Conservation (phyloP, 2,797 vertebrate species). For the Pseudochirops corinnae region DNA sequence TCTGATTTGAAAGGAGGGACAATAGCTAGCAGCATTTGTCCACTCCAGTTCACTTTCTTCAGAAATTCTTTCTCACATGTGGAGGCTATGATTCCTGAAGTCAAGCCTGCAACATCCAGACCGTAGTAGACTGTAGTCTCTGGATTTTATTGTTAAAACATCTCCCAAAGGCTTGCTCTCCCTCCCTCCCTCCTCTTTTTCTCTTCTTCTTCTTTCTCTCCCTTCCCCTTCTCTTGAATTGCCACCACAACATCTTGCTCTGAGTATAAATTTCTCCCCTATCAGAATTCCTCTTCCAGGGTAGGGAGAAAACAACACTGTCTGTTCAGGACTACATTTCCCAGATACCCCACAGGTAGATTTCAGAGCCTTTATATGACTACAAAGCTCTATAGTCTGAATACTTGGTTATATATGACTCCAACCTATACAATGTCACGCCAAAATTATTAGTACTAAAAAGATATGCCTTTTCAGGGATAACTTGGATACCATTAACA, state of each 20-base stretch:
- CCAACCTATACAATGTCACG: neutral
- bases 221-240: neutral
- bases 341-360: neutral
- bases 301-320: neutral
- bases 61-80: too few species aligned
- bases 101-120: neutral
- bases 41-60: too few species aligned
- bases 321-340: neutral
- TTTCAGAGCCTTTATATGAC: neutral
- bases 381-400: neutral
- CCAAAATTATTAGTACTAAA: neutral
- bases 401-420: neutral
- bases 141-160: neutral
- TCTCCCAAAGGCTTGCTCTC: neutral
- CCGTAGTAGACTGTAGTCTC: neutral
- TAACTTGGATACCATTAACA: neutral
- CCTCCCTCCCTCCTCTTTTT: neutral
- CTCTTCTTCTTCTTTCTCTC: neutral
- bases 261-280: neutral
- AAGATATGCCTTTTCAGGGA: neutral
- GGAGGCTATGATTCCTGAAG: too few species aligned
- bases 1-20: neutral
- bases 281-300: neutral
- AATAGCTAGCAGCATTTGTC: too few species aligned
- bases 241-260: neutral